Conservation (phyloP, 2,888 invertebrate species). For the Megastigmus dorsalis region DNA sequence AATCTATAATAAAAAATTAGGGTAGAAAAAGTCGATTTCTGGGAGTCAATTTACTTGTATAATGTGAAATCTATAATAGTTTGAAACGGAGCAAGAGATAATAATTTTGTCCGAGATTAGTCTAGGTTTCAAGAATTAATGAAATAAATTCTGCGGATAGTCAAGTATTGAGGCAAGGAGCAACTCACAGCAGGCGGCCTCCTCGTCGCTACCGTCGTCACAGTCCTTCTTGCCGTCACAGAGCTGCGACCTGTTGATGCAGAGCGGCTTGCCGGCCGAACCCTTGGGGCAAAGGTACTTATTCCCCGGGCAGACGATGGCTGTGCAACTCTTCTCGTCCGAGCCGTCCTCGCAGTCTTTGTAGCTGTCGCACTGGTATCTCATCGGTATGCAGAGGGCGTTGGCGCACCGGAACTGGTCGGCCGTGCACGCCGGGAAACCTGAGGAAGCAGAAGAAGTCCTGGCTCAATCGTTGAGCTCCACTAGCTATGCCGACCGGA, state of each 20-base stretch:
- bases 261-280: conserved; percentile 84
- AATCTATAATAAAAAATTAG: too few species aligned
- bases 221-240: conserved; percentile 95
- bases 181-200: conserved; percentile 89
- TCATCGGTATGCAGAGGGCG: conserved; percentile 92
- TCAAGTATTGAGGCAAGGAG: too few species aligned
- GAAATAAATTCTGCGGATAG: too few species aligned
- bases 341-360: conserved; percentile 94
- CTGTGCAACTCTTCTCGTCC: conserved; percentile 91
- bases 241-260: conserved; percentile 90
- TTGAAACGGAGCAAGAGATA: too few species aligned
- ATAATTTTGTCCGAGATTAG: too few species aligned
- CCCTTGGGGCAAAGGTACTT: conserved; percentile 93
- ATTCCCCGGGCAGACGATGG: conserved; percentile 90
- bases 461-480: too few species aligned
- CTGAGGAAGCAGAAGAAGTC: too few species aligned
- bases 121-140: too few species aligned
- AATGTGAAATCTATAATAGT: too few species aligned
- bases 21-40: too few species aligned
- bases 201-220: conserved; percentile 93
- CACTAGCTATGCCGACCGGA: too few species aligned
- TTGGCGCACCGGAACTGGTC: conserved; percentile 96
- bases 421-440: conserved; percentile 90
- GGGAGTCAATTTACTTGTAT: too few species aligned
- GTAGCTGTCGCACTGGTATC: conserved; percentile 90